Evolutionary conservation across 2,797 vertebrate species (phyloP).

Genomic region (Premnoplex brunnescens): DNA sequence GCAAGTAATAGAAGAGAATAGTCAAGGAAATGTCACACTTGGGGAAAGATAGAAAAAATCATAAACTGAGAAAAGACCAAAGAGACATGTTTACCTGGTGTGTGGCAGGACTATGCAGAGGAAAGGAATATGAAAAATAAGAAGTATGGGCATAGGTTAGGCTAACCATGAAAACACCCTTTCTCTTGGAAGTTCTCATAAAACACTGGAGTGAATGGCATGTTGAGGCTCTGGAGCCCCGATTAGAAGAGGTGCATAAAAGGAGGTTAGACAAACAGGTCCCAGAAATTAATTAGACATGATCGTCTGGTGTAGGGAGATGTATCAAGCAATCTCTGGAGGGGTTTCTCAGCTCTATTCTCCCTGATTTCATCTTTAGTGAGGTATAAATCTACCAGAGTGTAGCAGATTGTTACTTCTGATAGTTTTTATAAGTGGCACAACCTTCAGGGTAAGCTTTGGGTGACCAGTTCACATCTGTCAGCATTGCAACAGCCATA

Average conservation of each 20-base stretch:
- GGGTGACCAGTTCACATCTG: conserved; percentile 24
- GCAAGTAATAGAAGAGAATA: background rate
- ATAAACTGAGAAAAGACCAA: background rate
- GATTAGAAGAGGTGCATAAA: background rate
- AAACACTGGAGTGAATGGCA: background rate
- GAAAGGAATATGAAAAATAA: background rate
- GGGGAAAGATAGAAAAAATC: background rate
- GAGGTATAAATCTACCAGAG: background rate
- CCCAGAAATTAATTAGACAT: background rate
- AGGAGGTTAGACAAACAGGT: background rate
- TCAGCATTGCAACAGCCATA: background rate
- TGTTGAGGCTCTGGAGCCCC: background rate
- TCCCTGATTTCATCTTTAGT: background rate
- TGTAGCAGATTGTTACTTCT: background rate
- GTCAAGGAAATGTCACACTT: background rate
- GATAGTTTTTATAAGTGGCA: conserved; percentile 8
- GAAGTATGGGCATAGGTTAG: background rate
- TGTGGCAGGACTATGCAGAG: background rate
- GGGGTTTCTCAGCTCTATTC: background rate
- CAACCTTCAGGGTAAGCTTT: background rate
- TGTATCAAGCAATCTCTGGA: background rate
- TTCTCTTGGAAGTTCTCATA: background rate
- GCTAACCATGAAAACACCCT: background rate
- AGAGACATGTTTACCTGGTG: background rate
- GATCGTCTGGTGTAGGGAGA: background rate